phyloP scores from a whole-genome alignment of 1,140 invertebrate species.

The Drosophila carrolli region DNA sequence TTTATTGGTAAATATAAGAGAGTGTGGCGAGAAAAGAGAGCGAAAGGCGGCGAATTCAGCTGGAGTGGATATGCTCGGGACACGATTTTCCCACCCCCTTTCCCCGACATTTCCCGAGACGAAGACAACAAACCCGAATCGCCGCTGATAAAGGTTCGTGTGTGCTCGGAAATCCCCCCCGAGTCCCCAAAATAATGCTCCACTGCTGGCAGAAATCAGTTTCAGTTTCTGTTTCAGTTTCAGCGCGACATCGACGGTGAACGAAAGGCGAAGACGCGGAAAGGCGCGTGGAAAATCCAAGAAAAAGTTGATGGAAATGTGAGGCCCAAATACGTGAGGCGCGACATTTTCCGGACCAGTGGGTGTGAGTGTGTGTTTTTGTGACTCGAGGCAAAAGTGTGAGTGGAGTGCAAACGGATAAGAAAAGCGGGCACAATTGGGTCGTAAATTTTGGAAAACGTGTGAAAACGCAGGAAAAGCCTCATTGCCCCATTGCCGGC shows the following conservation, averaged over 20 bases:
- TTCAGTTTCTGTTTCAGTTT: constrained; percentile 74
- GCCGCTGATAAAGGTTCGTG: constrained; percentile 44
- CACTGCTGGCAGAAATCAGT: constrained; percentile 55
- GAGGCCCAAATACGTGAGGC: constrained; percentile 44
- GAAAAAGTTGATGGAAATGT: constrained; percentile 48
- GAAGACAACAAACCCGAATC: constrained; percentile 12
- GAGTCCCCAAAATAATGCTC: constrained; percentile 39
- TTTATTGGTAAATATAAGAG: constrained; percentile 10
- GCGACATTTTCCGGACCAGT: constrained; percentile 30
- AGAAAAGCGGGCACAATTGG: constrained; percentile 38
- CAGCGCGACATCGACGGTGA: constrained; percentile 73
- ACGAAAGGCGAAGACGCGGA: constrained; percentile 49
- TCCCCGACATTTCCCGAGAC: constrained; percentile 16
- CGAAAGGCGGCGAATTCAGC: constrained; percentile 37
- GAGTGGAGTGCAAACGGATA: constrained; percentile 19
- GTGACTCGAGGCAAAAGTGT: constrained; percentile 4
- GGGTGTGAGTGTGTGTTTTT: constrained; percentile 21
- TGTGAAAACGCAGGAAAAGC: constrained; percentile 82
- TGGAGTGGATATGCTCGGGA: background rate
- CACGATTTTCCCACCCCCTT: constrained; percentile 8
- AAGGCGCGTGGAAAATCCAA: constrained; percentile 25
- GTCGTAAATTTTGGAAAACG: constrained; percentile 80
- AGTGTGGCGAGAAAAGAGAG: background rate
- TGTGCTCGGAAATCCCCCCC: constrained; percentile 15
- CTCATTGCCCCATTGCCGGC: constrained; percentile 79